Evolutionary conservation across 2,113 vertebrate species (phyloP).

Genomic region (Apodemus speciosus): DNA sequence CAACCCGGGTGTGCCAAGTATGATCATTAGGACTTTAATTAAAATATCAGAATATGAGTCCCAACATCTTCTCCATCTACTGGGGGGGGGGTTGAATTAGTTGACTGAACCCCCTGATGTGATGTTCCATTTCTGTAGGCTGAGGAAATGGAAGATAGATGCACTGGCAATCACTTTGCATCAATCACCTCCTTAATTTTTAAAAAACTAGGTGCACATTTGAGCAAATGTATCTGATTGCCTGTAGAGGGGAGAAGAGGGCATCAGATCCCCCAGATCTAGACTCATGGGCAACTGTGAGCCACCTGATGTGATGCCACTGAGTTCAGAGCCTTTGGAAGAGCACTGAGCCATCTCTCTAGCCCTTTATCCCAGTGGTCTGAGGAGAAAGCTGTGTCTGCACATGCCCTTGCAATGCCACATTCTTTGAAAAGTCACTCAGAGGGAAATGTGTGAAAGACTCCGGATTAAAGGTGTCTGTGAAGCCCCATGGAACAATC

Average conservation of each 20-base stretch:
- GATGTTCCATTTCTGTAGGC: rapidly evolving
- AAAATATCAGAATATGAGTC: background rate
- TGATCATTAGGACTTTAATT: background rate
- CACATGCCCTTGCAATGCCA: rapidly evolving
- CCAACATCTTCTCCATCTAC: background rate
- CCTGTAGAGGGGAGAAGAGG: background rate
- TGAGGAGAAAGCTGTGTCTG: background rate
- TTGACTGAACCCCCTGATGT: background rate
- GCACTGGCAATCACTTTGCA: rapidly evolving
- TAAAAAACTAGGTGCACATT: background rate
- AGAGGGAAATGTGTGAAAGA: rapidly evolving
- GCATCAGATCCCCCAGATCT: too few species aligned
- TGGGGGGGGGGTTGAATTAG: too few species aligned
- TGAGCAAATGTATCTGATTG: too few species aligned
- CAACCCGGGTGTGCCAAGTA: background rate
- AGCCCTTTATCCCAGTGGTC: background rate
- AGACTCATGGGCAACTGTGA: background rate
- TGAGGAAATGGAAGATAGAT: rapidly evolving
- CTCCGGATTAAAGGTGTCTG: too few species aligned
- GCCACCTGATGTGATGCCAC: background rate
- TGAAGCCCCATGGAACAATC: background rate
- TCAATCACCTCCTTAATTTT: background rate
- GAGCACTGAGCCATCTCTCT: too few species aligned
- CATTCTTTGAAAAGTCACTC: background rate
- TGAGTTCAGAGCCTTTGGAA: background rate